These are phyloP conservation scores for Malacoctenus gilli DNA, from an alignment of 2,797 vertebrate species.

Conservation along the genomic window DNA sequence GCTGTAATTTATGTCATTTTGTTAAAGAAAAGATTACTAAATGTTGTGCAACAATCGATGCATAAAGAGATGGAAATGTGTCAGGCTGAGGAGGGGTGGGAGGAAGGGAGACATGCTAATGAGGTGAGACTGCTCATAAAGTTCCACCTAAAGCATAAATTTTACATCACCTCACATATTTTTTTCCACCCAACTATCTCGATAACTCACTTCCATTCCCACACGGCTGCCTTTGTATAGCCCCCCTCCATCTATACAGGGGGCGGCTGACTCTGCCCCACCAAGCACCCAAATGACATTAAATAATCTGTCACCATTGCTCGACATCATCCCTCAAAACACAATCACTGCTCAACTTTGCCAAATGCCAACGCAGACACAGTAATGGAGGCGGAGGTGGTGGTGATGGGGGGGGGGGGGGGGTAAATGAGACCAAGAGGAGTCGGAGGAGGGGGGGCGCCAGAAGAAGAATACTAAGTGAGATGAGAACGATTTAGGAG, in stretches of 20 bases:
- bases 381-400: constrained; percentile 17
- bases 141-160: constrained; percentile 24
- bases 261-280: no score
- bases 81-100: constrained; percentile 8
- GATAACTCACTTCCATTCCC: neutral
- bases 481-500: constrained; percentile 46
- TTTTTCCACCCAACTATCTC: neutral
- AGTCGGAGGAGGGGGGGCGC: constrained; percentile 18
- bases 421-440: constrained; percentile 36
- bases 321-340: constrained; percentile 43
- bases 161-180: constrained; percentile 9
- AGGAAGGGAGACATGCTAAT: constrained; percentile 37
- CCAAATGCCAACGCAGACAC: constrained; percentile 33
- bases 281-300: no score
- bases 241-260: constrained; percentile 28
- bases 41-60: constrained; percentile 41
- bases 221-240: constrained; percentile 15
- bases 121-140: constrained; percentile 35
- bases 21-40: no score
- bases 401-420: constrained; percentile 30
- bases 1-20: no score
- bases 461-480: constrained; percentile 60
- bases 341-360: constrained; percentile 38
- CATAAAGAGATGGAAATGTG: constrained; percentile 63
- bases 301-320: constrained; percentile 47